A percentile compares a stretch with the other conserved stretches of the same genome.
These are phyloP conservation scores for Formicarius rufipectus DNA, from an alignment of 2,113 vertebrate species.

Conservation along the genomic window DNA sequence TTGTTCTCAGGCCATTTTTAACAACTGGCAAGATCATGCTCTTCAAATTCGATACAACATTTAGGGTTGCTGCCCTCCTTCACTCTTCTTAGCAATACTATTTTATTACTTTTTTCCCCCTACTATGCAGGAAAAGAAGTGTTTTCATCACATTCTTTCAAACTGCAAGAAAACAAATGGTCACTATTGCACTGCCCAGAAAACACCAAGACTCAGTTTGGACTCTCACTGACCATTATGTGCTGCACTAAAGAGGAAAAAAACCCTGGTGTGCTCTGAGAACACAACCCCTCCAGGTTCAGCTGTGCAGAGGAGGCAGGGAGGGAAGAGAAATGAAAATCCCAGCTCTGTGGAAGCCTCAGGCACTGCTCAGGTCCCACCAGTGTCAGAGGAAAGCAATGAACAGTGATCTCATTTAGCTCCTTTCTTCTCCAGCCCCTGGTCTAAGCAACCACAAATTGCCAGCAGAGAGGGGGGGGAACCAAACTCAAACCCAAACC, in stretches of 20 bases:
- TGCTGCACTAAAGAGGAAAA: neutral
- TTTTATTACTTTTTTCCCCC: neutral
- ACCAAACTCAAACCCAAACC: neutral
- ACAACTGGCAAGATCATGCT: neutral
- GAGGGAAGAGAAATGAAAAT: neutral
- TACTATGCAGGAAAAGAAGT: neutral
- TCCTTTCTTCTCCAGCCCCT: neutral
- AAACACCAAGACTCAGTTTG: neutral
- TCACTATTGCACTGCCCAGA: neutral
- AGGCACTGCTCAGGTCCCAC: neutral
- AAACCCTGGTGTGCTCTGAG: neutral
- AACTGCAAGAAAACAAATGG: neutral
- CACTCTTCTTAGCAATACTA: neutral
- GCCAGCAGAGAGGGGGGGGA: neutral
- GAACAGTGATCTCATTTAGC: neutral
- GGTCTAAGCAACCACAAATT: neutral
- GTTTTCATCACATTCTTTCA: neutral
- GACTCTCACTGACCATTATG: neutral
- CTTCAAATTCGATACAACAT: neutral
- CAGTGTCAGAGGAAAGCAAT: neutral
- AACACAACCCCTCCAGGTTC: neutral
- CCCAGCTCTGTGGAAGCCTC: neutral
- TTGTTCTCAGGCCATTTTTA: neutral
- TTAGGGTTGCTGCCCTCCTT: neutral
- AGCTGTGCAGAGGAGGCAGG: neutral